Evolutionary conservation across 1,140 invertebrate species (phyloP).

Genomic region (Nasonia longicornis): DNA sequence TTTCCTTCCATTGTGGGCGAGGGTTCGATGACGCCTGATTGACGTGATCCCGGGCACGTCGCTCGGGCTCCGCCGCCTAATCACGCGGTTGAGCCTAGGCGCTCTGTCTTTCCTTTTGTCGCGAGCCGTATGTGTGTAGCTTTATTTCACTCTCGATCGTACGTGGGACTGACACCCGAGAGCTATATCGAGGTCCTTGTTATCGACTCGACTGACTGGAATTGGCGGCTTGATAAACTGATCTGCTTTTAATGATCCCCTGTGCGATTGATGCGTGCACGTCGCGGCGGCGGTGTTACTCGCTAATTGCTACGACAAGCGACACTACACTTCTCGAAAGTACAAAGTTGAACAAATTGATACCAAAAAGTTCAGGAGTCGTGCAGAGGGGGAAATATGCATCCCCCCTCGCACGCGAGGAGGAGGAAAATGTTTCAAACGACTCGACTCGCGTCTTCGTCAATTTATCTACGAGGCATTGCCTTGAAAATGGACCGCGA

Average conservation of each 20-base stretch:
- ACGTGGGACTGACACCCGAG: not conserved
- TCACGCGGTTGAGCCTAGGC: not conserved
- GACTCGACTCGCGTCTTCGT: slow-evolving; percentile 26
- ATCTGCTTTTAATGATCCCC: not conserved
- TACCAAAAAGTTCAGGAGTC: no score
- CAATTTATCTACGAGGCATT: slow-evolving; percentile 36
- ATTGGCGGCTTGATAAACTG: not conserved
- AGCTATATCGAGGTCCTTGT: not conserved
- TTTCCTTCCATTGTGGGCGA: slow-evolving; percentile 24
- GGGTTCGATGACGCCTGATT: slow-evolving; percentile 40
- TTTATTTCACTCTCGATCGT: slow-evolving; percentile 23
- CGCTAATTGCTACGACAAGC: no score
- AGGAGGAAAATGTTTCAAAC: slow-evolving; percentile 9
- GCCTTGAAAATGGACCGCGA: slow-evolving; percentile 31
- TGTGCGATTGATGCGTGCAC: not conserved
- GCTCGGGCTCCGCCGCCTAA: not conserved
- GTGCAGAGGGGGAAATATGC: no score
- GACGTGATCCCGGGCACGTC: slow-evolving; percentile 31
- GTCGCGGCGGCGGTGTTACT: no score
- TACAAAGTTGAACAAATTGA: no score
- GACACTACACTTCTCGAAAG: no score
- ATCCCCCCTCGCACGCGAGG: no score
- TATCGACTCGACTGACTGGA: not conserved
- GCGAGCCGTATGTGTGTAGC: not conserved
- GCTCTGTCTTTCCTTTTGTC: not conserved